phyloP scores from a whole-genome alignment of 2,797 vertebrate genomes.

The Esox lucius region DNA sequence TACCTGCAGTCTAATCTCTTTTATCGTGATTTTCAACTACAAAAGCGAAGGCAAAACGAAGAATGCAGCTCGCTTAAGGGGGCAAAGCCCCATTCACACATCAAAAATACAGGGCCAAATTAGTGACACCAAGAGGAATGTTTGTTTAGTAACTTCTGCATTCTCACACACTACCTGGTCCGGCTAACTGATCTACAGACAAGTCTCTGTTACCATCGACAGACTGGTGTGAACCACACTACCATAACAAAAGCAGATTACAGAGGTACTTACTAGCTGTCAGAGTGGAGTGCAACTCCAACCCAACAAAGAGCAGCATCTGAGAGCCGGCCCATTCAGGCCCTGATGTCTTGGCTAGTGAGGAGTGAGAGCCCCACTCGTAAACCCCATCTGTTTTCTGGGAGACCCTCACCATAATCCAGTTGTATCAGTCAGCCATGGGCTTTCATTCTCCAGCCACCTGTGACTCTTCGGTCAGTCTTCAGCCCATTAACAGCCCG shows the following conservation, averaged over 20 bases:
- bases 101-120: background rate
- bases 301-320: slow-evolving; percentile 61
- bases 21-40: too few species aligned
- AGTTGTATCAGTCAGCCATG: slow-evolving; percentile 22
- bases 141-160: background rate
- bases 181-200: slow-evolving; percentile 60
- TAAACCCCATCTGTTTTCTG: background rate
- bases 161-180: slow-evolving; percentile 37
- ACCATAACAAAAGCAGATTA: slow-evolving; percentile 51
- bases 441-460: slow-evolving; percentile 29
- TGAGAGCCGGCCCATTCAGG: slow-evolving; percentile 40
- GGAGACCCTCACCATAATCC: background rate
- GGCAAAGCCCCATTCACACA: slow-evolving; percentile 31
- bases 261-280: slow-evolving; percentile 27
- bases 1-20: too few species aligned
- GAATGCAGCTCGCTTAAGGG: background rate
- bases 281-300: slow-evolving; percentile 56
- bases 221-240: slow-evolving; percentile 63
- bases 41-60: too few species aligned
- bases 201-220: slow-evolving; percentile 38
- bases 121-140: background rate
- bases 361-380: slow-evolving; percentile 32
- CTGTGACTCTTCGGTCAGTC: slow-evolving; percentile 29
- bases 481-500: slow-evolving; percentile 27
- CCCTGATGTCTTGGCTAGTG: slow-evolving; percentile 35